Percentiles rank a stretch among this genome's conserved stretches.
phyloP scores from a whole-genome alignment of 2,888 invertebrate genomes.

The Gisinianus flammeolus region DNA sequence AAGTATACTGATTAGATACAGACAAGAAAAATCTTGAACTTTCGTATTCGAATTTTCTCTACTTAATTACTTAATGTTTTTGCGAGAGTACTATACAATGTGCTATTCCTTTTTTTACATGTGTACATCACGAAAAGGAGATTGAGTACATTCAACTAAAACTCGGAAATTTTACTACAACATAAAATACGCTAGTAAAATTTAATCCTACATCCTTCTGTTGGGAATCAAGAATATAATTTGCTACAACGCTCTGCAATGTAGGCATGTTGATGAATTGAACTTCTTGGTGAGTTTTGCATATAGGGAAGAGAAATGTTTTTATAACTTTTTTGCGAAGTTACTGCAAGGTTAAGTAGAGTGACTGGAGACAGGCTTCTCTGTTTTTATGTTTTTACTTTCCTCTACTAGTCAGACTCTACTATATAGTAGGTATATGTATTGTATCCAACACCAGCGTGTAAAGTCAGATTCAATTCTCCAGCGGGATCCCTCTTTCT shows the following conservation, averaged over 20 bases:
- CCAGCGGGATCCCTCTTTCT: no score
- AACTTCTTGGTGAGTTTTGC: background rate
- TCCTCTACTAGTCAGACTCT: no score
- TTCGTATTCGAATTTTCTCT: no score
- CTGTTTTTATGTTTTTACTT: background rate
- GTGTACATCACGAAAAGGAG: no score
- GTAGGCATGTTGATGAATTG: background rate
- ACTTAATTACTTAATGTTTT: no score
- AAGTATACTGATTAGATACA: no score
- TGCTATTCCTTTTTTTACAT: no score
- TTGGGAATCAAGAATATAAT: background rate
- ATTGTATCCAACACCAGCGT: no score
- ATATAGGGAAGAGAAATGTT: background rate
- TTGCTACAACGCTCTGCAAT: background rate
- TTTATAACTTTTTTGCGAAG: background rate
- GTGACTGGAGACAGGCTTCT: conserved; percentile 18
- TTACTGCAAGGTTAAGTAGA: conserved; percentile 7
- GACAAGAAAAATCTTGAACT: no score
- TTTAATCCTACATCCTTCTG: conserved; percentile 12
- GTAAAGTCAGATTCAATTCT: no score
- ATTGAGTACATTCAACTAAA: conserved; percentile 17
- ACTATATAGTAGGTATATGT: no score
- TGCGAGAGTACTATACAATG: no score
- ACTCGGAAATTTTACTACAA: conserved; percentile 16
- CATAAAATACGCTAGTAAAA: conserved; percentile 27